Evolutionary conservation across 2,797 vertebrate species (phyloP), one percentile per base, ranked within the genome.

Genomic region (Sphenodon punctatus): DNA sequence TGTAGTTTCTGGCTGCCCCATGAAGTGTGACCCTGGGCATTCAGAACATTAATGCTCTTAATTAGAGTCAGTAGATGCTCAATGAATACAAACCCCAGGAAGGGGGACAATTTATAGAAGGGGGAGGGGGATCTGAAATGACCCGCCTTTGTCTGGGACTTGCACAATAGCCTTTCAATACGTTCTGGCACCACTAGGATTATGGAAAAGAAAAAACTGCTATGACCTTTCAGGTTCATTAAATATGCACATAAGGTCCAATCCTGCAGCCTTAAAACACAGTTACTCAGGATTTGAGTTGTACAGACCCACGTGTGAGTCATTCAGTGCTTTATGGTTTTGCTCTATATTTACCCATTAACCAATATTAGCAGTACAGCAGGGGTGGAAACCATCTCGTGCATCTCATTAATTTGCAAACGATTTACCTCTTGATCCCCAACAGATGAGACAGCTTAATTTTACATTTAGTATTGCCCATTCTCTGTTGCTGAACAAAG

Each of bases 101-200:
- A 53, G 51, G 27, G 17, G 30, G n/a, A n/a, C 63, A 60, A 8
- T 55, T 16, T 72, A 23, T 5, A 42, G 61, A 53, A 68, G 23
- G 1, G 8, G 3, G 3, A 0, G 0, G 2, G 22, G 8, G 6
- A n/a, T 11, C 49, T 61, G 46, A 46, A 23, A 7, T 53, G 23
- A 30, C 61, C 10, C 4, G 4, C 20, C 3, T 30, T 12, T 19
- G 42, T 3, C 43, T 63, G 30, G 56, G 12, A 67, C 3, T 27
- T 43, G 13, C 13, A 16, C 34, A 71, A 11, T 34, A 11, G 41
- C 34, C 16, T 51, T 55, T 46, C 27, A 23, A 51, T 1, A 2
- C 63, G 49, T 30, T 17, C n/a, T 32, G 36, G 56, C 0, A 0
- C 15, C 43, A 38, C 14, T 46, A 45, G 27, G 27, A 51, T 53